A percentile compares a stretch with the other conserved stretches of the same genome.
These are phyloP conservation scores for Diogma glabrata DNA, from an alignment of 2,888 invertebrate species.

Conservation along the genomic window DNA sequence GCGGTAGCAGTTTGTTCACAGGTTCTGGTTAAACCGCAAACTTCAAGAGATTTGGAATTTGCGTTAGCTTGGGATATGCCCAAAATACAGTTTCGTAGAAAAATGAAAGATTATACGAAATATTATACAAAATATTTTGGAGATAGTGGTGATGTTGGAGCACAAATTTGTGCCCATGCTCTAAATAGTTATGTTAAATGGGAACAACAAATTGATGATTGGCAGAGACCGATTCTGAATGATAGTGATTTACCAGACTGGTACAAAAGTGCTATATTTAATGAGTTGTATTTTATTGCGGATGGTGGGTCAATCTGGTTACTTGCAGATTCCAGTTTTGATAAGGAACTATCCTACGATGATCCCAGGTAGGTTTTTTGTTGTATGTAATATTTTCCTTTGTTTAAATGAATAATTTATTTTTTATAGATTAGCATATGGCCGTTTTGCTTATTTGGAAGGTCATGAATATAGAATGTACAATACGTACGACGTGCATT, in stretches of 20 bases:
- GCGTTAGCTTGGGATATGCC: constrained; percentile 91
- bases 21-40: constrained; percentile 43
- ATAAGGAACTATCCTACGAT: constrained; percentile 43
- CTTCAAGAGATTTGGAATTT: constrained; percentile 49
- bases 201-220: constrained; percentile 72
- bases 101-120: constrained; percentile 53
- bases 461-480: constrained; percentile 96
- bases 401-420: too few species aligned
- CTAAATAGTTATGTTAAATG: constrained; percentile 62
- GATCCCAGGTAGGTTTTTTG: too few species aligned
- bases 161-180: constrained; percentile 68
- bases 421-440: constrained; percentile 66
- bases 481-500: constrained; percentile 94
- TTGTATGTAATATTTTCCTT: too few species aligned
- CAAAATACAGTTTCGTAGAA: constrained; percentile 61
- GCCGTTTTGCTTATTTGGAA: constrained; percentile 86
- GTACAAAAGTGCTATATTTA: constrained; percentile 94
- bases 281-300: constrained; percentile 84
- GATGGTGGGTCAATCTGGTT: constrained; percentile 91
- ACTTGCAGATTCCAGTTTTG: constrained; percentile 41
- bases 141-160: constrained; percentile 53
- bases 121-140: constrained; percentile 80
- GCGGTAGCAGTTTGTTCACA: constrained; percentile 62
- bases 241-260: constrained; percentile 76
- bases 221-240: constrained; percentile 74